Conservation (phyloP, 1,140 invertebrate species). For the Halictus rubicundus region DNA sequence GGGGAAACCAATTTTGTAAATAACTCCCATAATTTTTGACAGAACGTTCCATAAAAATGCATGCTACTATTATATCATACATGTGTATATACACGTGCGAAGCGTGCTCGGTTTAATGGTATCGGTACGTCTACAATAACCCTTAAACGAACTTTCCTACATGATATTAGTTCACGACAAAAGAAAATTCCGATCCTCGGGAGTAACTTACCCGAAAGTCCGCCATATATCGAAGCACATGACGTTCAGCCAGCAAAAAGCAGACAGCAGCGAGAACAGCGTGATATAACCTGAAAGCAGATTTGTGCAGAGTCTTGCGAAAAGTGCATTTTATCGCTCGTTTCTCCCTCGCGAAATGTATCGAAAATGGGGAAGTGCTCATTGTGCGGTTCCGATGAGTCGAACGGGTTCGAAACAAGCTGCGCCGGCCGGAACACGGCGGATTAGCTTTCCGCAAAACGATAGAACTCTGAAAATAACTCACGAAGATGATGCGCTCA, state of each 20-base stretch:
- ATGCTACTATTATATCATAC: no score
- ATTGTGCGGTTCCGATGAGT: no score
- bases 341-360: not conserved
- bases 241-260: conserved; percentile 87
- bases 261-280: conserved; percentile 80
- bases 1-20: no score
- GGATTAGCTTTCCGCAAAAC: not conserved
- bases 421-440: no score
- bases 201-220: conserved; percentile 81
- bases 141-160: not conserved
- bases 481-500: not conserved
- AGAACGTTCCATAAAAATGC: no score
- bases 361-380: no score
- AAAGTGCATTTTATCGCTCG: not conserved
- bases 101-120: no score
- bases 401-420: not conserved
- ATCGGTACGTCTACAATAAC: no score
- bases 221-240: conserved; percentile 86
- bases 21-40: no score
- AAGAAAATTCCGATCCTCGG: not conserved
- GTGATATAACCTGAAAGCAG: conserved; percentile 67
- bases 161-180: no score
- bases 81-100: no score
- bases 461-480: conserved; percentile 3
- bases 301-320: not conserved